phyloP scores from a whole-genome alignment of 2,888 invertebrate species.

The Nephrotoma flavescens region DNA sequence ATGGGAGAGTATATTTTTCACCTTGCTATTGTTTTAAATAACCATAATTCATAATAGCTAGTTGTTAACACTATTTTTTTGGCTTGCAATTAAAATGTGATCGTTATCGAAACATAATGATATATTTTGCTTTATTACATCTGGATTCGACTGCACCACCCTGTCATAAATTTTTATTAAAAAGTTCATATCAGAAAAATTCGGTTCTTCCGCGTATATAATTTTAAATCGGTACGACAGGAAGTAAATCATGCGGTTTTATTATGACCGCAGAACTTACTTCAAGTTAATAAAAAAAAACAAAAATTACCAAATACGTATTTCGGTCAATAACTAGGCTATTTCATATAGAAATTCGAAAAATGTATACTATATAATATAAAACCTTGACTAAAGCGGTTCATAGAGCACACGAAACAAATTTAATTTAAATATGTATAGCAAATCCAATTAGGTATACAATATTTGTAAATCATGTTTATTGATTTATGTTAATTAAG shows the following conservation, averaged over 20 bases:
- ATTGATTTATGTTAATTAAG: background rate
- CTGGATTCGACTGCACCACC: too few species aligned
- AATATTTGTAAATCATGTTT: background rate
- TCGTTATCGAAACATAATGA: background rate
- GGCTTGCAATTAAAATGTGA: too few species aligned
- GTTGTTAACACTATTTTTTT: too few species aligned
- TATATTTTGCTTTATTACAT: background rate
- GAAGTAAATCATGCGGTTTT: background rate
- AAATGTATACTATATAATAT: background rate
- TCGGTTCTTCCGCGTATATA: background rate
- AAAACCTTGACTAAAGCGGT: background rate
- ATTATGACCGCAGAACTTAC: background rate
- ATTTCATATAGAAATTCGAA: background rate
- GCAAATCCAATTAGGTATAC: background rate
- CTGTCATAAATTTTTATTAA: too few species aligned
- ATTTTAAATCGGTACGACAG: background rate
- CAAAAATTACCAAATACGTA: background rate
- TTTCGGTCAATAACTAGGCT: background rate
- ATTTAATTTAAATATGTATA: background rate
- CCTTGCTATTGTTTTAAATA: background rate
- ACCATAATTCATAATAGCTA: too few species aligned
- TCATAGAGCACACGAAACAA: background rate
- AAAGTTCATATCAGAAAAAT: background rate
- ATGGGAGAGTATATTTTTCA: background rate
- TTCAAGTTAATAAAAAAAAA: background rate